Conservation (phyloP, 1,140 invertebrate genomes). For the Scylla paramamosain region DNA sequence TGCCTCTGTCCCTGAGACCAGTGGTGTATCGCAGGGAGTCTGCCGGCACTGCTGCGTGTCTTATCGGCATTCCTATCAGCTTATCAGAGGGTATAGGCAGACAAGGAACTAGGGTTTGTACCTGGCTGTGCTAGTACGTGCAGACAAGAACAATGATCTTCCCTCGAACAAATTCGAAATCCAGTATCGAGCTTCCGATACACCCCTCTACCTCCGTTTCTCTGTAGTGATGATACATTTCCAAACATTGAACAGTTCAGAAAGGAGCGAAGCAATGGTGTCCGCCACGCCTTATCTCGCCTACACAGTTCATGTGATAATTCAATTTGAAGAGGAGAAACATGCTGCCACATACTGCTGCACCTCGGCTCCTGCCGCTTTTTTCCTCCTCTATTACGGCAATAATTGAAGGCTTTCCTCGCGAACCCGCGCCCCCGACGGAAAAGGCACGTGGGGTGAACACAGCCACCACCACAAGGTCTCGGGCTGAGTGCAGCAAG, state of each 20-base stretch:
- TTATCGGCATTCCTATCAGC: background rate
- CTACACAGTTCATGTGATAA: conserved; percentile 50
- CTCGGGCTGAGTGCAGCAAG: too few relatives aligned
- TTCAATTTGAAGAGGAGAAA: conserved; percentile 51
- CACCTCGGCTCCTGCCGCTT: background rate
- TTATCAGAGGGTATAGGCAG: background rate
- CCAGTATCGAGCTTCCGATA: background rate
- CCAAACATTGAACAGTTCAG: background rate
- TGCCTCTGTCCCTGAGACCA: background rate
- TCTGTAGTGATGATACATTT: background rate
- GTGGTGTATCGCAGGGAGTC: background rate
- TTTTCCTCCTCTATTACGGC: too few relatives aligned
- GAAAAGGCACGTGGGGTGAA: too few relatives aligned
- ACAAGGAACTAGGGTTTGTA: background rate
- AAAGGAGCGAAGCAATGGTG: background rate
- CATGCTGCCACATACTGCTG: background rate
- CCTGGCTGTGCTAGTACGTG: too few relatives aligned
- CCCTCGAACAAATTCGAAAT: background rate
- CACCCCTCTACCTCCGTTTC: background rate
- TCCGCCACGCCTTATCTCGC: background rate
- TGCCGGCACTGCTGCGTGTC: background rate
- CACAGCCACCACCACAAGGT: too few relatives aligned
- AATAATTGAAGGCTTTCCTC: too few relatives aligned
- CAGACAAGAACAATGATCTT: too few relatives aligned
- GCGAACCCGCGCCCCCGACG: too few relatives aligned